Base-by-base conservation (phyloP, 1,140 invertebrate species). In the Rhopalosiphum maidis region DNA sequence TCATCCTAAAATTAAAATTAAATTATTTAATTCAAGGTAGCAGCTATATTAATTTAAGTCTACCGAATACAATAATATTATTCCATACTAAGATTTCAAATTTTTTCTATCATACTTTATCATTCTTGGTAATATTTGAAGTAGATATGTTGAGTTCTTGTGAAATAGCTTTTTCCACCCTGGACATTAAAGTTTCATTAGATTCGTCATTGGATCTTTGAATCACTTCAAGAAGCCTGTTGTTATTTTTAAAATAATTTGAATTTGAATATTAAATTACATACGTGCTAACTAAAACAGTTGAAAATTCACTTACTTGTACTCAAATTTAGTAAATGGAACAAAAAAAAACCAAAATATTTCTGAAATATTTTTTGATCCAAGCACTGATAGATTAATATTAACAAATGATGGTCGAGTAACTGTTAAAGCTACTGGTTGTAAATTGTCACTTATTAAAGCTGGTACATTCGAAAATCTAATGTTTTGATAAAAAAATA, bases 311-410 rank as follows among this genome's bases (percentile, higher is more conserved):
- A 94, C 94, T 94, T 95, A 96, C 95, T 95, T 95, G 22, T 96
- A 94, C 91, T 95, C 95, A 94, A 96, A 96, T 68, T 95, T 94
- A 18, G 96, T 96, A 88, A 95, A 95, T 18, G 96, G 96, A 68
- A 95, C 94, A 94, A 96, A 96, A 25, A 96, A 94, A 91, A 95
- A 95, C 95, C 95, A 96, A 93, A 96, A 95, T 9, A 96, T 93
- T 94, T 96, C 96, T 46, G 94, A 94, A 94, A 94, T 95, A 95
- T 95, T 95, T 35, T 94, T 93, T 18, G 77, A 86, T 94, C 77
- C 95, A 94, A 54, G 94, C 95, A 23, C 96, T 94, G 46, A 95
- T 94, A 55, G 95, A 95, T 94, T 95, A 95, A 90, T 95, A 95
- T 94, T 95, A 90, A 82, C 94, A 48, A 94, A 94, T 88, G 30